Percentiles rank a stretch among this genome's conserved stretches.
Evolutionary conservation across 1,140 invertebrate genomes (phyloP).

Genomic region (Eueides isabella): DNA sequence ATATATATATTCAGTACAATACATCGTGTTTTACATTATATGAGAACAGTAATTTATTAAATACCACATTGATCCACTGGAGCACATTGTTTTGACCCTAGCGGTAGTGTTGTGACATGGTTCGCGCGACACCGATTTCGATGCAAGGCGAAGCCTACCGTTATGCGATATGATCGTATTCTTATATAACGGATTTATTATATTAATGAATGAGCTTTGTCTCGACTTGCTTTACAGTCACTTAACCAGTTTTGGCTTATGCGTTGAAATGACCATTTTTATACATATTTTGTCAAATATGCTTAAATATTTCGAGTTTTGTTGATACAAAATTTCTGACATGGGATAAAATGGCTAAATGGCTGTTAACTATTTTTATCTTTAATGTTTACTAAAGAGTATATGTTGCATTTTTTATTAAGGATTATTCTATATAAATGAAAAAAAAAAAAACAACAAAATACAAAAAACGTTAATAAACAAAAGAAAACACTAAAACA

Average conservation of each 20-base stretch:
- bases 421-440: too few relatives aligned
- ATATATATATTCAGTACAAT: too few relatives aligned
- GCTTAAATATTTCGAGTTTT: background rate
- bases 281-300: background rate
- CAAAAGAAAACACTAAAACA: too few relatives aligned
- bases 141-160: conserved; percentile 47
- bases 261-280: background rate
- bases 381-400: too few relatives aligned
- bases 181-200: conserved; percentile 31
- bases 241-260: conserved; percentile 9
- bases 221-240: conserved; percentile 2
- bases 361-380: too few relatives aligned
- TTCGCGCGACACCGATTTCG: conserved; percentile 55
- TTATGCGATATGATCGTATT: conserved; percentile 45
- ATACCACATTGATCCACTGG: conserved; percentile 25
- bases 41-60: background rate
- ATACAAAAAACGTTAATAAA: too few relatives aligned
- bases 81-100: conserved; percentile 58
- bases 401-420: too few relatives aligned
- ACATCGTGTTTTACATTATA: too few relatives aligned
- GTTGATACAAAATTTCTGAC: background rate
- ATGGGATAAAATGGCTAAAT: too few relatives aligned
- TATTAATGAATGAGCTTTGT: conserved; percentile 11
- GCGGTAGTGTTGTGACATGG: conserved; percentile 62
- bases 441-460: too few relatives aligned